Base-by-base conservation (phyloP, 2,797 vertebrate species). In the Eupleurogrammus muticus region DNA sequence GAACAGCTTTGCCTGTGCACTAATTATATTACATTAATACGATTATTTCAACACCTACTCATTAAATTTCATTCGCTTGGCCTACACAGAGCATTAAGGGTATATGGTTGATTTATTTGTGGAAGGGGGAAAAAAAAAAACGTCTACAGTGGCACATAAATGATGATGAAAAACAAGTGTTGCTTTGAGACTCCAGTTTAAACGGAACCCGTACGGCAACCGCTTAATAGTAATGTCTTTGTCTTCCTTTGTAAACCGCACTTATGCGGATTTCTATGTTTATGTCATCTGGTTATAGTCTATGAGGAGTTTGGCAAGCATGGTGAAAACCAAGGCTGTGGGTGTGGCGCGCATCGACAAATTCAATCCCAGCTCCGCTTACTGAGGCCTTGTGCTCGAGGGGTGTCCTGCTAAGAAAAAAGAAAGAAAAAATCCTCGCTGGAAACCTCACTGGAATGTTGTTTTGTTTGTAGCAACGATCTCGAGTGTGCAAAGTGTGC, bases 1-100 rank as follows among this genome's bases (percentile, higher is more conserved):
- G 64, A 72, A 51, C 89, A 90, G 84, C 73, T 47, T 23, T 16
- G 32, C 51, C 20, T 67, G 53, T 16, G 4, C 40, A 49, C 59
- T 81, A 87, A 87, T 85, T 80, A 88, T 50, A 77, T 83, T 61
- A 77, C 67, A 83, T 78, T 84, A 80, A 79, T 81, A 51, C 77
- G 55, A 89, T 85, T 79, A 82, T 89, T 85, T 90, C 86, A 88
- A 76, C 89, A 87, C 83, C 58, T 88, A 55, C 70, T 87, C 84
- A 88, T 89, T 88, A 86, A 75, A 72, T 55, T 34, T 16, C 53
- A 66, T 50, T 66, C 72, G 35, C 53, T 66, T 32, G 20, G 48
- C 20, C 48, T 66, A 17, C 50, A 64, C 14, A 23, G 21, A 63
- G 16, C 14, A 61, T 47, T 73, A 75, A 58, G 46, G 12, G 20